phyloP scores from a whole-genome alignment of 1,140 invertebrate species.

The Drosophila chauvacae region DNA sequence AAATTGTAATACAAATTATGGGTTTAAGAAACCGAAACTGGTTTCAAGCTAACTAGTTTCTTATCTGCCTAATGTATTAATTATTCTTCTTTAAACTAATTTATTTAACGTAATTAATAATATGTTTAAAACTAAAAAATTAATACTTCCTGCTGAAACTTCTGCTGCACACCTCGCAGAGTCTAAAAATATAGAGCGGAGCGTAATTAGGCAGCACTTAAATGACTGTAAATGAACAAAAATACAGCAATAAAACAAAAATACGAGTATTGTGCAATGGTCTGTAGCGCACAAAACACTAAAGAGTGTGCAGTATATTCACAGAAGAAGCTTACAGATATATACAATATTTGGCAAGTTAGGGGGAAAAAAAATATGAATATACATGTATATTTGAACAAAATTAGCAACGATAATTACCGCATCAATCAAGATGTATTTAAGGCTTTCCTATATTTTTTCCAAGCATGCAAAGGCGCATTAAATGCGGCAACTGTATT shows the following conservation, averaged over 20 bases:
- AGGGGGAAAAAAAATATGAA: conserved; percentile 8
- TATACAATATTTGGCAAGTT: not conserved
- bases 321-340: not conserved
- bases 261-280: conserved; percentile 40
- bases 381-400: not conserved
- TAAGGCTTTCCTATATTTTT: conserved; percentile 29
- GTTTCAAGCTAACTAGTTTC: not conserved
- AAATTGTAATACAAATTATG: no score
- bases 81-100: no score
- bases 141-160: conserved; percentile 14
- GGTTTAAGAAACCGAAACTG: no score
- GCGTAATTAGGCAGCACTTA: conserved; percentile 71
- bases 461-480: conserved; percentile 12
- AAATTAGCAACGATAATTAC: conserved; percentile 8
- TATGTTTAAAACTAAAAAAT: not conserved
- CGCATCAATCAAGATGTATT: conserved; percentile 31
- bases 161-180: conserved; percentile 9
- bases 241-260: conserved; percentile 53
- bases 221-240: conserved; percentile 75
- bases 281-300: conserved; percentile 26
- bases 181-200: conserved; percentile 62
- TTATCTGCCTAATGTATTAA: no score
- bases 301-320: conserved; percentile 3
- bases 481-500: conserved; percentile 14
- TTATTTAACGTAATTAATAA: no score